A percentile compares a stretch with the other conserved stretches of the same genome.
phyloP scores from a whole-genome alignment of 2,113 vertebrate genomes.

The Hemibagrus wyckioides region DNA sequence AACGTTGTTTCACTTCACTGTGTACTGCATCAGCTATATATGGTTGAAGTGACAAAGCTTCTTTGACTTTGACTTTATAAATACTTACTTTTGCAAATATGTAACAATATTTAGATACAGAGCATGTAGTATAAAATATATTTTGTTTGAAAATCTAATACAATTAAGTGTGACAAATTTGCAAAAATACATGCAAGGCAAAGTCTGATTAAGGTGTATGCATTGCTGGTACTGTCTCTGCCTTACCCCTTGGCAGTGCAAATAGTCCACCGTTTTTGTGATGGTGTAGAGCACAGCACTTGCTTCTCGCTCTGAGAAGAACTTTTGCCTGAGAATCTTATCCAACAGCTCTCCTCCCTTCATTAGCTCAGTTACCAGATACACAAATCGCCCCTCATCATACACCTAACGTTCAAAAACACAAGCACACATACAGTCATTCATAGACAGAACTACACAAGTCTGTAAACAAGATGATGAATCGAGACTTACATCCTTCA shows the following conservation, averaged over 20 bases:
- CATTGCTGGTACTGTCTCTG: not conserved
- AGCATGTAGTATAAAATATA: not conserved
- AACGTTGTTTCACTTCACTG: too few species aligned
- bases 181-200: not conserved
- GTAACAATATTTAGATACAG: not conserved
- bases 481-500: constrained; percentile 88
- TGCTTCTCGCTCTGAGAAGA: constrained; percentile 93
- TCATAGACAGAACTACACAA: not conserved
- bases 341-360: constrained; percentile 96
- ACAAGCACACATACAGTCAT: constrained; percentile 24
- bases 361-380: constrained; percentile 94
- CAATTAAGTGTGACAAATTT: not conserved
- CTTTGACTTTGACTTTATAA: too few species aligned
- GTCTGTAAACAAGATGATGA: not conserved
- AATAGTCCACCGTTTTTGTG: constrained; percentile 93
- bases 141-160: not conserved
- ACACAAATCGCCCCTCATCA: constrained; percentile 90
- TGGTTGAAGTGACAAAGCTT: too few species aligned
- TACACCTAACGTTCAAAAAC: constrained; percentile 79
- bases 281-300: constrained; percentile 92
- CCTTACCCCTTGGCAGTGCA: constrained; percentile 96
- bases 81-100: not conserved
- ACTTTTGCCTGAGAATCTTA: constrained; percentile 92
- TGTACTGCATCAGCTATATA: too few species aligned
- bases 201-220: not conserved